Conservation (phyloP, 2,113 vertebrate genomes). For the Calcarius ornatus region DNA sequence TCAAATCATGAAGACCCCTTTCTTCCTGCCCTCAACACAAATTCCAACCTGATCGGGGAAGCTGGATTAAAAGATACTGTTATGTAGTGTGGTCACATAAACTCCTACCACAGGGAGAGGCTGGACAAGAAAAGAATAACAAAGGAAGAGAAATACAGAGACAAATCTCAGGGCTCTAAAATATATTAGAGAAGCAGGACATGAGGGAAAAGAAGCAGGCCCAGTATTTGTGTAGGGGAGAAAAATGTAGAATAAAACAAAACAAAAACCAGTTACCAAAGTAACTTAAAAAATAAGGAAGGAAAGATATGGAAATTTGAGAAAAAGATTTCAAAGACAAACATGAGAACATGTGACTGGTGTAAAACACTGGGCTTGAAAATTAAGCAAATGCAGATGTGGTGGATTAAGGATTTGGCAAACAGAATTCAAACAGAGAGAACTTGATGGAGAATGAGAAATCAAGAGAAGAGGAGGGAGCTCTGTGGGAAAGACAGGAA, state of each 20-base stretch:
- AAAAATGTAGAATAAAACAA: not conserved
- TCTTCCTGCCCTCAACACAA: not conserved
- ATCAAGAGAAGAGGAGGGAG: not conserved
- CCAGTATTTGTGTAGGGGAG: accelerated
- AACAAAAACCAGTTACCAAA: not conserved
- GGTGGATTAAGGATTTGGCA: not conserved
- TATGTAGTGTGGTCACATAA: not conserved
- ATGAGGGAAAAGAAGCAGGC: not conserved
- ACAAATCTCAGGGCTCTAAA: not conserved
- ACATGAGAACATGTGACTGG: accelerated
- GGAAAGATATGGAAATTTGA: not conserved
- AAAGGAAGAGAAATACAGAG: not conserved
- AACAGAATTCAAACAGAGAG: not conserved
- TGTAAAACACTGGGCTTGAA: not conserved
- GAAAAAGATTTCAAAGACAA: not conserved
- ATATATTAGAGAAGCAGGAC: not conserved
- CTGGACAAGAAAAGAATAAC: not conserved
- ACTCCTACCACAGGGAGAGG: not conserved
- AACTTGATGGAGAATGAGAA: not conserved
- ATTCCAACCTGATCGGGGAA: not conserved
- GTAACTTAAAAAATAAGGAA: not conserved
- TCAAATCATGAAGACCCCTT: not conserved
- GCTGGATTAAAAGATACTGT: not conserved
- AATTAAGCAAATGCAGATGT: not conserved
- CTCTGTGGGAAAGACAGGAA: not conserved